A percentile compares a stretch with the other conserved stretches of the same genome.
Conservation (phyloP, 1,140 invertebrate species). For the Gerris buenoi region DNA sequence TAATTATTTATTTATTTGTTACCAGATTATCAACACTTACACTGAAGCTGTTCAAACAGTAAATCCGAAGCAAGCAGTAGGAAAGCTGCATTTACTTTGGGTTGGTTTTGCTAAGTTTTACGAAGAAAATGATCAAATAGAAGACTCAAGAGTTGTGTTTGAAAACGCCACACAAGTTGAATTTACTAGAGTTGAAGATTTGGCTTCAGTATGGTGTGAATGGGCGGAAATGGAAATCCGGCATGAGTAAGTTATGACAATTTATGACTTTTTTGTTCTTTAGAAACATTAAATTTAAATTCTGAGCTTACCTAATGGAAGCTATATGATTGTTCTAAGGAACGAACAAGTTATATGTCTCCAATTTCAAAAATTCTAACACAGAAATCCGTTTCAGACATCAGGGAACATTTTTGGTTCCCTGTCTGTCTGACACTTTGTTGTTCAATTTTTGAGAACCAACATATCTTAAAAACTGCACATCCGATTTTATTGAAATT, state of each 20-base stretch:
- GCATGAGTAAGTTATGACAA: constrained; percentile 67
- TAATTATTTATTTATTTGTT: neutral
- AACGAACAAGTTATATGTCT: no score
- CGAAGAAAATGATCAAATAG: constrained; percentile 73
- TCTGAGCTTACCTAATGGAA: no score
- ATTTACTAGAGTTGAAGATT: constrained; percentile 91
- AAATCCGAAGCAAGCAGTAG: constrained; percentile 87
- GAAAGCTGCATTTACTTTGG: constrained; percentile 59
- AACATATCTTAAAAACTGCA: no score
- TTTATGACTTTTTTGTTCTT: no score
- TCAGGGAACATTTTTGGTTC: no score
- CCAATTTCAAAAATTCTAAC: no score
- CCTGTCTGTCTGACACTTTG: no score
- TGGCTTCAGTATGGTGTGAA: constrained; percentile 96
- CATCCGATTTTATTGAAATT: no score
- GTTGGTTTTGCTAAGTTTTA: constrained; percentile 96
- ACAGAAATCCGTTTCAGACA: no score
- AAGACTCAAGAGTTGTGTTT: constrained; percentile 89
- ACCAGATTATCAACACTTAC: constrained; percentile 33
- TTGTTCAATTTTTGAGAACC: no score
- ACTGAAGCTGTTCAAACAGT: constrained; percentile 97
- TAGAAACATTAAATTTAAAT: no score
- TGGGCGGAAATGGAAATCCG: constrained; percentile 98
- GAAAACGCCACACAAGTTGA: constrained; percentile 85
- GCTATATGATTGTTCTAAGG: no score